These are phyloP conservation scores for Promerops cafer DNA, from an alignment of 2,113 vertebrate genomes.

Conservation along the genomic window DNA sequence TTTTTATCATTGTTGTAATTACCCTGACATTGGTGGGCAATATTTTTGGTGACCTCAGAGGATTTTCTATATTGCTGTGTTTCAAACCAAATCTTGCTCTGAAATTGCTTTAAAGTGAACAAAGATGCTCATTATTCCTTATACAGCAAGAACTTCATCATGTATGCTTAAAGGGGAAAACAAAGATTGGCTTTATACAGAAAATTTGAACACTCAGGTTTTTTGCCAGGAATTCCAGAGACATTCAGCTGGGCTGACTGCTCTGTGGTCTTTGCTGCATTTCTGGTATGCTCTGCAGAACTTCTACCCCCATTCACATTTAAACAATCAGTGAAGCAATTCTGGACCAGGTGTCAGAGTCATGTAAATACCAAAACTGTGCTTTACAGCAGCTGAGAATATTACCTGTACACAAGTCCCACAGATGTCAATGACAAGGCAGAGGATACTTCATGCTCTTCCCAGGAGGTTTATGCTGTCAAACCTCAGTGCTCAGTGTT, in stretches of 20 bases:
- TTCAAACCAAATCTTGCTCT: not conserved
- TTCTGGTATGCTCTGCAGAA: not conserved
- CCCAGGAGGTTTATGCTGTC: not conserved
- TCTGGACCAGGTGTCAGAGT: not conserved
- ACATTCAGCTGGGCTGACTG: not conserved
- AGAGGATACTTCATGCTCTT: not conserved
- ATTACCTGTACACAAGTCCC: not conserved
- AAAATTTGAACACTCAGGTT: fast-evolving
- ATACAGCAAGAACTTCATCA: not conserved
- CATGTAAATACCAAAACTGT: not conserved
- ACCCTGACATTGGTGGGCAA: not conserved
- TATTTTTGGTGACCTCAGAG: not conserved
- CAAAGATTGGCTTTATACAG: not conserved
- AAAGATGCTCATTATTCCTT: not conserved
- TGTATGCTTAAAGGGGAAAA: not conserved
- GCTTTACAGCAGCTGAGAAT: not conserved
- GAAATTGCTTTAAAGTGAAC: not conserved
- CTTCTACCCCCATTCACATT: not conserved
- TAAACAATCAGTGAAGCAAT: not conserved
- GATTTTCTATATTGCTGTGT: not conserved
- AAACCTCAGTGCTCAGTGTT: not conserved
- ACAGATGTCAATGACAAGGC: not conserved
- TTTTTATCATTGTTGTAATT: not conserved
- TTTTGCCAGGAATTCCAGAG: not conserved
- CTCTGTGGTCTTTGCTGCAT: not conserved